Conservation (phyloP, 2,113 vertebrate genomes). For the Engraulis encrasicolus region DNA sequence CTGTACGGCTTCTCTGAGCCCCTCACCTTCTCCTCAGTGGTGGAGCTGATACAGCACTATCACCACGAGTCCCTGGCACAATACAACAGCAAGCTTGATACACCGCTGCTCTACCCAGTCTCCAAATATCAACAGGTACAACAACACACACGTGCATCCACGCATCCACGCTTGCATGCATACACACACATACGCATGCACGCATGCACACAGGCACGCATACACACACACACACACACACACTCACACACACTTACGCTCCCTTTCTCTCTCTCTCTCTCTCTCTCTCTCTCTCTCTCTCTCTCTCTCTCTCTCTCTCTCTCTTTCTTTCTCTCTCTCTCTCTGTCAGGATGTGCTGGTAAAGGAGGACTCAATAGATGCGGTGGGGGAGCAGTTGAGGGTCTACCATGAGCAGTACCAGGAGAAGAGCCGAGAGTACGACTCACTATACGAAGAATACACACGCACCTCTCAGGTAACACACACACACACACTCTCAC, state of each 20-base stretch:
- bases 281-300: background rate
- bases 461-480: slow-evolving; percentile 91
- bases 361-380: slow-evolving; percentile 91
- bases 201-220: no score
- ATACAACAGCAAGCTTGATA: slow-evolving; percentile 93
- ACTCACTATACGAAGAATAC: slow-evolving; percentile 91
- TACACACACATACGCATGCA: background rate
- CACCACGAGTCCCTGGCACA: slow-evolving; percentile 92
- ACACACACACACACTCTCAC: background rate
- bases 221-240: no score
- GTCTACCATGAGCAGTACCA: slow-evolving; percentile 92
- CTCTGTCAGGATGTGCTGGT: slow-evolving; percentile 77
- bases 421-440: slow-evolving; percentile 93
- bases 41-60: slow-evolving; percentile 95
- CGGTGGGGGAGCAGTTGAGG: slow-evolving; percentile 90
- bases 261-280: background rate
- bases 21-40: slow-evolving; percentile 90
- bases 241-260: background rate
- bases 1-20: slow-evolving; percentile 96
- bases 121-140: slow-evolving; percentile 90
- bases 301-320: background rate
- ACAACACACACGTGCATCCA: background rate
- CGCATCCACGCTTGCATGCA: background rate
- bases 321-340: background rate
- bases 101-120: slow-evolving; percentile 89